A percentile compares a stretch with the other conserved stretches of the same genome.
These are phyloP conservation scores for Steinernema carpocapsae DNA, from an alignment of 2,888 invertebrate species.

Conservation along the genomic window DNA sequence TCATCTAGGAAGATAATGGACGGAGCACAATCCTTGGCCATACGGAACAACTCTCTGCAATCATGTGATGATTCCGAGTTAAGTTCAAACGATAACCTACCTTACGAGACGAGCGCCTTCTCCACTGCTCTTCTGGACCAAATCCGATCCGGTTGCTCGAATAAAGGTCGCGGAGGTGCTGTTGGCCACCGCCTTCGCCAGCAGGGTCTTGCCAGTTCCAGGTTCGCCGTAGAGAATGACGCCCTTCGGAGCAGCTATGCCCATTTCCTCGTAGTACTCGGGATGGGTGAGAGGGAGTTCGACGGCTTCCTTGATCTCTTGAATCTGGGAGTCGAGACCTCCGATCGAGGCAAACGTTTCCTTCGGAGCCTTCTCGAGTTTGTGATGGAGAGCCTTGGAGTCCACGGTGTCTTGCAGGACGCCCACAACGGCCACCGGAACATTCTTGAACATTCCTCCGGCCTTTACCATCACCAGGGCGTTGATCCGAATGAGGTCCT, in stretches of 20 bases:
- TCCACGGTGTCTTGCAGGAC: slow-evolving; percentile 98
- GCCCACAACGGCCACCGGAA: slow-evolving; percentile 95
- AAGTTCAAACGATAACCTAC: no score
- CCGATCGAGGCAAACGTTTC: slow-evolving; percentile 91
- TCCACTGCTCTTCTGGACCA: slow-evolving; percentile 95
- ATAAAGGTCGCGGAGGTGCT: slow-evolving; percentile 99
- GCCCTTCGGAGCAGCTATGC: slow-evolving; percentile 96
- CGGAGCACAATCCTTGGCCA: slow-evolving; percentile 82
- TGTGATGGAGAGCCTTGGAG: slow-evolving; percentile 99
- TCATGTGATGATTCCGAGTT: no score
- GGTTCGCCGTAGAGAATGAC: slow-evolving; percentile 97
- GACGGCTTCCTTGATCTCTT: slow-evolving; percentile 96
- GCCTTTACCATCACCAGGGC: slow-evolving; percentile 79
- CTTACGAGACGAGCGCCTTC: slow-evolving; percentile 97
- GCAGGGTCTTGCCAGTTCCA: slow-evolving; percentile 88
- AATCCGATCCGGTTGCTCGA: slow-evolving; percentile 96
- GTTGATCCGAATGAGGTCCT: slow-evolving; percentile 78
- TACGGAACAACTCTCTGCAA: slow-evolving; percentile 95
- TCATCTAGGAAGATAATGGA: slow-evolving; percentile 99
- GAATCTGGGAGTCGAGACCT: slow-evolving; percentile 83
- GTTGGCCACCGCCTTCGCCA: slow-evolving; percentile 98
- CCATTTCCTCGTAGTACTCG: slow-evolving; percentile 99
- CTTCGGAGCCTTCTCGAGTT: slow-evolving; percentile 94
- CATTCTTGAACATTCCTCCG: slow-evolving; percentile 97
- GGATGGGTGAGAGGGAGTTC: slow-evolving; percentile 97